Evolutionary conservation across 1,140 invertebrate genomes (phyloP).

Genomic region (Trichonephila clavata): DNA sequence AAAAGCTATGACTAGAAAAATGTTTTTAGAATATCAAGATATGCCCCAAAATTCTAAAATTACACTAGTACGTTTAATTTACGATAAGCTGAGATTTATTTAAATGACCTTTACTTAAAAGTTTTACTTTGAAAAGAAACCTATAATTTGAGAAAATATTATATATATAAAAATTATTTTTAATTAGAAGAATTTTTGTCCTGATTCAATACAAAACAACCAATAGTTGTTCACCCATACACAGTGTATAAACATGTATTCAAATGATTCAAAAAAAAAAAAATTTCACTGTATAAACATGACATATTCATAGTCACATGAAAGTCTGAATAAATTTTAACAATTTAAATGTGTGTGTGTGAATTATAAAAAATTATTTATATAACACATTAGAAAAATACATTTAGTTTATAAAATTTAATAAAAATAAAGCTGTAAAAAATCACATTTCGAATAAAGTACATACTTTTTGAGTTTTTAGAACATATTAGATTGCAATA

Average conservation of each 20-base stretch:
- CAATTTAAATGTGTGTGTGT: background rate
- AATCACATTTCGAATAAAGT: background rate
- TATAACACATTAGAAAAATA: background rate
- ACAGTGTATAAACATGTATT: background rate
- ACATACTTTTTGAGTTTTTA: too few species aligned
- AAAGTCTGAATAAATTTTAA: background rate
- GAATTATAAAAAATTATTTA: background rate
- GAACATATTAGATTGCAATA: too few species aligned
- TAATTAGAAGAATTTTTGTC: background rate
- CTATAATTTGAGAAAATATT: background rate
- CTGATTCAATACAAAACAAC: background rate
- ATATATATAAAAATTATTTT: background rate
- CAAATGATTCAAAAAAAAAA: too few species aligned
- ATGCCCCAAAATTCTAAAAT: background rate
- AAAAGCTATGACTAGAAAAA: constrained; percentile 75
- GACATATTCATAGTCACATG: background rate
- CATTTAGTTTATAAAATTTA: background rate
- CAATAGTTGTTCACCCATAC: background rate
- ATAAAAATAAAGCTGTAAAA: constrained; percentile 16
- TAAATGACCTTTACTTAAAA: background rate
- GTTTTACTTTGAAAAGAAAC: background rate
- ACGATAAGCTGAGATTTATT: background rate
- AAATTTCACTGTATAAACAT: background rate
- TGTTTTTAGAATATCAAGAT: constrained; percentile 56
- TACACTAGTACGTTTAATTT: constrained; percentile 35